Base-by-base conservation (phyloP, 2,888 invertebrate species). In the Napeogenes sylphis region DNA sequence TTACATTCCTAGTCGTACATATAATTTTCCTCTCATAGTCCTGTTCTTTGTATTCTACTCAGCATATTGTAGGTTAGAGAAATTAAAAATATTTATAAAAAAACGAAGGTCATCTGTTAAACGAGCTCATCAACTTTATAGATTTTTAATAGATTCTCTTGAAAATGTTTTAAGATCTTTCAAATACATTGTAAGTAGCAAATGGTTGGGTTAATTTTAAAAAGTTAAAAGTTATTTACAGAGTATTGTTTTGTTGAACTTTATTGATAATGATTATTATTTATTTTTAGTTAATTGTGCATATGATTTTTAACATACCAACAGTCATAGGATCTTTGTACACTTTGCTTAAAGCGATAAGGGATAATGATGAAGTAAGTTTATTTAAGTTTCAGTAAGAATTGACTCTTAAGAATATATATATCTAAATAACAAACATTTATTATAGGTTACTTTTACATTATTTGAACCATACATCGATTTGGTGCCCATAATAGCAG, bases 401-500 rank as follows among this genome's bases (percentile, higher is more conserved):
- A 21, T 21, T 21, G 21, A 21, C 21, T 21, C 21, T 21, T 42
- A 42, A 42, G 8, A 42, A 1, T 6, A 42, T 10, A 6, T 10
- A 10, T 12, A 42, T 42, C 3, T 10, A 42, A 42, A 42, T 42
- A 3, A 6, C 10, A 2, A 6, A 10, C 10, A 10, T 42, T 10
- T 42, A 6, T 42, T 42, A 42, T 10, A 42, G 42, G 3, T 42
- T 1, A 42, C 5, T 10, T 42, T 42, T 42, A 42, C 42, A 42
- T 8, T 42, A 10, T 2, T 42, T 10, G 42, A 2, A 12, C 42
- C 42, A 30, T 57, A 32, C 21, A n/a, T 53, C 2, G 35, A 33
- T 4, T 51, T 61, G 3, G 2, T 61, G 14, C 61, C 53, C 30
- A 21, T 56, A 3, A 2, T 61, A 30, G 33, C 53, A 10, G 45